These are phyloP conservation scores for Anneissia japonica DNA, from an alignment of 35 echinoderm and acorn worm species.

Conservation along the genomic window DNA sequence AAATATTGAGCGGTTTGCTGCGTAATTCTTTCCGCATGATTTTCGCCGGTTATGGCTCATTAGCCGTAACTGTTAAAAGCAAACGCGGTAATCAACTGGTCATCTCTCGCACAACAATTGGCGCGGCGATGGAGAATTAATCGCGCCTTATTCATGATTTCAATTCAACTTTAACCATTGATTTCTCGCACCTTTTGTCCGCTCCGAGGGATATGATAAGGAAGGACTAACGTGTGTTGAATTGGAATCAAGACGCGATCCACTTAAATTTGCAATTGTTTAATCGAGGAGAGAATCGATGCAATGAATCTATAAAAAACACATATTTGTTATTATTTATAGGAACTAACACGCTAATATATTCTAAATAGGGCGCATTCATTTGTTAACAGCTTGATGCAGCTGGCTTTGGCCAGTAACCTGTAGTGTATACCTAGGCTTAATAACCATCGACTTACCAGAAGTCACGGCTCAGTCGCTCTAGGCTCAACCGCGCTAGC, in stretches of 20 bases:
- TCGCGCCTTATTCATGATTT: neutral
- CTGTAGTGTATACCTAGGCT: neutral
- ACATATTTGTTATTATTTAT: neutral
- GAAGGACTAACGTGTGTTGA: neutral
- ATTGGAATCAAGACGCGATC: neutral
- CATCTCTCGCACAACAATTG: neutral
- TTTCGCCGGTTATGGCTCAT: neutral
- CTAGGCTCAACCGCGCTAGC: neutral
- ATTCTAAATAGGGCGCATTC: neutral
- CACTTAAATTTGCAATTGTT: neutral
- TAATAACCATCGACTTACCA: neutral
- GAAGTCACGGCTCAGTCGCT: neutral
- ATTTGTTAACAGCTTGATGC: neutral
- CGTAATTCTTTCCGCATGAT: neutral
- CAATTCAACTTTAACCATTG: neutral
- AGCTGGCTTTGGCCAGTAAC: neutral
- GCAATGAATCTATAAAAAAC: neutral
- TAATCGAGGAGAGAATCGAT: neutral
- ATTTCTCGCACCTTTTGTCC: conserved; percentile 1
- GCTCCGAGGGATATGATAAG: neutral
- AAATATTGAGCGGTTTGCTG: neutral
- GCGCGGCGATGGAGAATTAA: neutral
- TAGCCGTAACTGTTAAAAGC: neutral
- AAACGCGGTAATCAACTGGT: neutral
- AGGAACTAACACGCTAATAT: neutral